Conservation (phyloP, 2,113 vertebrate species). For the Tachuris rubrigastra region DNA sequence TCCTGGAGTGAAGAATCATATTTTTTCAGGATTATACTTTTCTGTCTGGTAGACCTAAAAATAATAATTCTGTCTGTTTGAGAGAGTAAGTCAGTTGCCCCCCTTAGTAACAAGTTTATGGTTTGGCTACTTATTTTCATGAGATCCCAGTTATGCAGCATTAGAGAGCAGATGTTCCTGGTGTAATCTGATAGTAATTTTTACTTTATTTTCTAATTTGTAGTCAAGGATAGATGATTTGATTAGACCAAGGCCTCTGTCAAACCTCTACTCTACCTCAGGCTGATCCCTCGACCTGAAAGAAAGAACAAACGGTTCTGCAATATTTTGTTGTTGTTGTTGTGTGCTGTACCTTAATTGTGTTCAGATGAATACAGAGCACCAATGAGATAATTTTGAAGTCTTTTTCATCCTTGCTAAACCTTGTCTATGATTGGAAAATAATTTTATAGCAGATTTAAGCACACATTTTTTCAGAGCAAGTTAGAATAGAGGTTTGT, state of each 20-base stretch:
- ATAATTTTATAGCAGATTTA: not conserved
- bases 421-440: not conserved
- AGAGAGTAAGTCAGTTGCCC: not conserved
- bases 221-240: conserved; percentile 56
- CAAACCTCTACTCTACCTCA: conserved; percentile 32
- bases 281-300: conserved; percentile 35
- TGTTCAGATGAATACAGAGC: not conserved
- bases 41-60: not conserved
- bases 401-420: not conserved
- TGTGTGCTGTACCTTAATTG: not conserved
- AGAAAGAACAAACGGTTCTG: conserved; percentile 56
- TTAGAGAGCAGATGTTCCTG: conserved; percentile 46
- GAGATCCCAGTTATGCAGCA: not conserved
- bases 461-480: not conserved
- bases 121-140: conserved; percentile 13
- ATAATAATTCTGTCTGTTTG: not conserved
- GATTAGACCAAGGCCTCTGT: conserved; percentile 53
- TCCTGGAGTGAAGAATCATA: not conserved
- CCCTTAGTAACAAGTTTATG: not conserved
- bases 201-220: conserved; percentile 51
- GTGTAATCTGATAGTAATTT: conserved; percentile 53
- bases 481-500: not conserved
- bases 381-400: not conserved
- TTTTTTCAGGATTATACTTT: not conserved
- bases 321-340: not conserved